Conservation (phyloP, 2,113 vertebrate species). For the Anseranas semipalmata region DNA sequence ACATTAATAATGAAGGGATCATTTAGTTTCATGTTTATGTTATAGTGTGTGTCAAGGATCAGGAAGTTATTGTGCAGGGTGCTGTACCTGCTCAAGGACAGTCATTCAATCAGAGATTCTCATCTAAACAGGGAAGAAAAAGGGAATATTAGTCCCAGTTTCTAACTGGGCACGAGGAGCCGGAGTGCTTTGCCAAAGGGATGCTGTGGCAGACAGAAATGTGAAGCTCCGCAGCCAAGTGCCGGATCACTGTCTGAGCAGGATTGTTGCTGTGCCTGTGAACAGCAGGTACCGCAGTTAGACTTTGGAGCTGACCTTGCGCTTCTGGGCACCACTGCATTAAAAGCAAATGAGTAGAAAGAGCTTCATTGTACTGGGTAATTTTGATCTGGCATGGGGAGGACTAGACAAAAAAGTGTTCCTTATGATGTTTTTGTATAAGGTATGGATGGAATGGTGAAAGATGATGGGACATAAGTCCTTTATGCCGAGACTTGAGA, state of each 20-base stretch:
- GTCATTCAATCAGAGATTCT: background rate
- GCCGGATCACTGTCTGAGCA: background rate
- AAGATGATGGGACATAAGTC: background rate
- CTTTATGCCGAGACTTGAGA: background rate
- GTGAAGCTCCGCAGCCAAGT: background rate
- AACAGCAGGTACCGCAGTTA: fast-evolving
- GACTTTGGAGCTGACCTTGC: background rate
- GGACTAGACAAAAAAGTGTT: background rate
- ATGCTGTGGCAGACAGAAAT: fast-evolving
- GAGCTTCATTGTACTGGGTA: fast-evolving
- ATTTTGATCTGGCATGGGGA: background rate
- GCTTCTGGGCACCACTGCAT: fast-evolving
- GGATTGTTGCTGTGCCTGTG: background rate
- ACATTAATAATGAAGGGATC: background rate
- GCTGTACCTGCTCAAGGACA: background rate
- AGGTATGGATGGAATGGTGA: background rate
- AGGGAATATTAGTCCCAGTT: background rate
- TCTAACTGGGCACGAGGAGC: background rate
- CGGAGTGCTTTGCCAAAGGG: background rate
- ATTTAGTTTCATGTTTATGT: background rate
- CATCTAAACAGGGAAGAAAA: background rate
- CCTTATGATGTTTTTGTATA: background rate
- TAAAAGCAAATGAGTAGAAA: background rate
- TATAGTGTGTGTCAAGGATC: background rate
- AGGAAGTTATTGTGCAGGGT: background rate